Conservation (phyloP, 2,113 vertebrate species). For the Apteryx mantelli region DNA sequence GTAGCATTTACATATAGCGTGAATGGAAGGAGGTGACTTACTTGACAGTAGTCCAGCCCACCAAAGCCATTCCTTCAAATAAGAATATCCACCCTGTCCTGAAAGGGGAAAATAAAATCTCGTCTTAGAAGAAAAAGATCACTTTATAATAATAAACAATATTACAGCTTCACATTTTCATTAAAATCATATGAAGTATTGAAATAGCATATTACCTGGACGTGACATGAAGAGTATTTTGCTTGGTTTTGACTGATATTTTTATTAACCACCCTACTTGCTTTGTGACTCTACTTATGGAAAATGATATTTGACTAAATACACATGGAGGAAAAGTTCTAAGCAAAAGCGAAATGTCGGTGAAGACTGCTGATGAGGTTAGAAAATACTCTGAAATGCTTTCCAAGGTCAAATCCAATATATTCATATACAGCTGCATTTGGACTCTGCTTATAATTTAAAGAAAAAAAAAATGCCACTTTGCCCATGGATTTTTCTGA, state of each 20-base stretch:
- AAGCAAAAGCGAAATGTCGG: neutral
- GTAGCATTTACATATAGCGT: neutral
- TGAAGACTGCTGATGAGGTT: neutral
- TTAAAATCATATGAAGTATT: neutral
- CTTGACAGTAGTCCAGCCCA: constrained; percentile 84
- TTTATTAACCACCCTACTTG: neutral
- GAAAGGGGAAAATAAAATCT: constrained; percentile 22
- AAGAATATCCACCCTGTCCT: constrained; percentile 85
- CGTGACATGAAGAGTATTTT: neutral
- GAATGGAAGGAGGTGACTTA: constrained; percentile 55
- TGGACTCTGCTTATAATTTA: neutral
- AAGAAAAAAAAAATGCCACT: neutral
- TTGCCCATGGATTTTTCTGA: neutral
- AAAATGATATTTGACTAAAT: neutral
- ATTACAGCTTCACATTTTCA: neutral
- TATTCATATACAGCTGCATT: neutral
- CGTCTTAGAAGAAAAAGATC: neutral
- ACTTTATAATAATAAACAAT: neutral
- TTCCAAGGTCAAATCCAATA: neutral
- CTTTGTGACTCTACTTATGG: neutral
- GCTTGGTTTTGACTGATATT: neutral
- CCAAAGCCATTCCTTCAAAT: constrained; percentile 86
- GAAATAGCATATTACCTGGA: neutral
- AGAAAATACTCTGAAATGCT: neutral
- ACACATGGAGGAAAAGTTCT: neutral